Base-by-base conservation (phyloP, 1,140 invertebrate species). In the Scylla paramamosain region DNA sequence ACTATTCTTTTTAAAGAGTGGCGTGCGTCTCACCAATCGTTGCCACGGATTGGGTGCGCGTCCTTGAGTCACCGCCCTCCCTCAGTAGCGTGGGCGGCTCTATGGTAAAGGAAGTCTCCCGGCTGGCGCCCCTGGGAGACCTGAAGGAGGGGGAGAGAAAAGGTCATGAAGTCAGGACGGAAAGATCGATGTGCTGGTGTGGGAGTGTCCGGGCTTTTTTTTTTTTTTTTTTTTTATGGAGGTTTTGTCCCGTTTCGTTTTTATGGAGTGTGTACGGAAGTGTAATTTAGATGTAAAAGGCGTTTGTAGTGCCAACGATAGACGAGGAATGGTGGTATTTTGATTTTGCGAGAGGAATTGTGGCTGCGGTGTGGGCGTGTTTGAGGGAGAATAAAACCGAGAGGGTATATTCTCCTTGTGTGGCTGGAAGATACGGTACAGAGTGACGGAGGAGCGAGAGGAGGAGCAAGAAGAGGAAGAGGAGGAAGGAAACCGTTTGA, bases 11-110 rank as follows among this genome's bases (percentile, higher is more conserved):
- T 29, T 94, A 94, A 94, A 94, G 93, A 94, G 93, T 94, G 86
- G 86, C 86, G 93, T 89, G 86, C 86, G 93, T 77, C 93, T 94
- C 93, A 94, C 93, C 93, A 94, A 94, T 67, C 86, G 93, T 94
- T 20, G 93, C 93, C 29, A 94, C 93, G 28, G 93, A 94, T 59
- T 90, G 86, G 59, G 86, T 88, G 59, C 93, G 86, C 29, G 93
- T 48, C 48, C 86, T 86, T 12, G 86, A 39, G 25, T 94, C 93
- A 4, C 32, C 88, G 67, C 83, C 93, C 28, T 94, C 93, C 87
- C 86, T 52, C n/a, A 94, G 87, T 4, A 94, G 59, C 29, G 93
- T 67, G 31, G 93, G 93, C 6, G 93, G 93, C 52, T 94, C 86
- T 10, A 94, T 88, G 3, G 93, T 94, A 25, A 94, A 94, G 28